These are phyloP conservation scores for Lasiurus borealis DNA, from an alignment of 2,113 vertebrate genomes.

Conservation along the genomic window DNA sequence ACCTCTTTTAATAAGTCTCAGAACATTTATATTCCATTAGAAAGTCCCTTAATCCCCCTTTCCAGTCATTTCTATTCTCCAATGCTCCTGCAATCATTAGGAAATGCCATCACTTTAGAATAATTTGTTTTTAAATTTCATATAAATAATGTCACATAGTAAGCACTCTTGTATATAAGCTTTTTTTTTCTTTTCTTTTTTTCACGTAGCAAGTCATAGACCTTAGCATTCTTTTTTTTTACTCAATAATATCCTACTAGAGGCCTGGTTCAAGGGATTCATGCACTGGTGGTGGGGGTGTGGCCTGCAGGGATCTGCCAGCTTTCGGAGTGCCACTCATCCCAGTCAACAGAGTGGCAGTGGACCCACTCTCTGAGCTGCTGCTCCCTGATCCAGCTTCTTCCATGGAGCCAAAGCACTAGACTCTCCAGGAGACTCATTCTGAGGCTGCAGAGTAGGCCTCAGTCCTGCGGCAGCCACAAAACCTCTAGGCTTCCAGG, in stretches of 20 bases:
- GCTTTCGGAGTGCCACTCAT: no score
- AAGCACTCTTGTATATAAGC: neutral
- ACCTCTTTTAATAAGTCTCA: neutral
- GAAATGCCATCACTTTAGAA: neutral
- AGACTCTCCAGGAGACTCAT: no score
- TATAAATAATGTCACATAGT: neutral
- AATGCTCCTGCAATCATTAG: neutral
- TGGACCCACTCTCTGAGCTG: no score
- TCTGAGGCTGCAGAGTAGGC: no score
- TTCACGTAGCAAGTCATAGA: neutral
- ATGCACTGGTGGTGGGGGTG: no score
- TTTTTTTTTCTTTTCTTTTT: conserved; percentile 5
- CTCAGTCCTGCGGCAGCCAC: no score
- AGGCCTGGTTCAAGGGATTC: no score
- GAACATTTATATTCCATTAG: neutral
- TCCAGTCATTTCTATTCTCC: neutral
- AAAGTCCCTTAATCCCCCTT: neutral
- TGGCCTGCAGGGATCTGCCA: no score
- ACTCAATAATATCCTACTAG: neutral
- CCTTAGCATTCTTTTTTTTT: neutral
- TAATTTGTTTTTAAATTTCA: neutral
- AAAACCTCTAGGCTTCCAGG: no score
- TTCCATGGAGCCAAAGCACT: no score
- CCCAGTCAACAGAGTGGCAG: accelerated
- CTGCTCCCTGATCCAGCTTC: no score